Evolutionary conservation across 53 echinoderm and acorn worm genomes (phyloP).

Genomic region (Pentamera pediparva): DNA sequence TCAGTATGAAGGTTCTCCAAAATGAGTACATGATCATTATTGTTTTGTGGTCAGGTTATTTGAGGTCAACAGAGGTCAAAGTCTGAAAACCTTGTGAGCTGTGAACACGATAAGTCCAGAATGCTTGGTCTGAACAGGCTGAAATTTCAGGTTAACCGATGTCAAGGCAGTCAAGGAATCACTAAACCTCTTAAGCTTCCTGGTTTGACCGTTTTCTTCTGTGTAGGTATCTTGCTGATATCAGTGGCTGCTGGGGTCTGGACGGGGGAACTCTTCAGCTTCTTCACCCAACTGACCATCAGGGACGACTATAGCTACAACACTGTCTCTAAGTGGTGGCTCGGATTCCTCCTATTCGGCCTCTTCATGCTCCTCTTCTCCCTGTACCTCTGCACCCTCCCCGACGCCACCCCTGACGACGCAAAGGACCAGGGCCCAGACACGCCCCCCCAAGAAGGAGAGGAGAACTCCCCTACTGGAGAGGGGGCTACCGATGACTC

Average conservation of each 20-base stretch:
- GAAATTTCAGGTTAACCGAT: neutral
- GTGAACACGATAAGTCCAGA: too few species aligned
- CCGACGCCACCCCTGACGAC: neutral
- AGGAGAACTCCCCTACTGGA: too few species aligned
- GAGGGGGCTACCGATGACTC: conserved; percentile 37
- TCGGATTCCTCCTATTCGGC: conserved; percentile 46
- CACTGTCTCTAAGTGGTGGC: conserved; percentile 47
- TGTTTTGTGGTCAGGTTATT: too few species aligned
- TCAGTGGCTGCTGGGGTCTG: conserved; percentile 26
- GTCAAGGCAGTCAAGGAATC: neutral
- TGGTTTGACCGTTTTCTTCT: neutral
- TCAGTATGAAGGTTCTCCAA: too few species aligned
- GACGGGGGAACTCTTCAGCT: conserved; percentile 38
- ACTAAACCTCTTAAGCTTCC: neutral
- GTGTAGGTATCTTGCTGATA: neutral
- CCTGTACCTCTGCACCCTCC: conserved; percentile 16
- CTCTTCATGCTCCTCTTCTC: conserved; percentile 16
- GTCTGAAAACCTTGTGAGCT: too few species aligned
- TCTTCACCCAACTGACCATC: conserved; percentile 31
- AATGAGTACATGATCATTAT: too few species aligned
- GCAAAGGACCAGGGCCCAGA: neutral
- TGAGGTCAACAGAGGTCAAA: too few species aligned
- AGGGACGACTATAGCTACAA: conserved; percentile 14
- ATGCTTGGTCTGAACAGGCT: neutral
- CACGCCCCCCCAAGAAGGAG: neutral